Evolutionary conservation across 1,140 invertebrate genomes (phyloP).

Genomic region (Ostrea edulis): DNA sequence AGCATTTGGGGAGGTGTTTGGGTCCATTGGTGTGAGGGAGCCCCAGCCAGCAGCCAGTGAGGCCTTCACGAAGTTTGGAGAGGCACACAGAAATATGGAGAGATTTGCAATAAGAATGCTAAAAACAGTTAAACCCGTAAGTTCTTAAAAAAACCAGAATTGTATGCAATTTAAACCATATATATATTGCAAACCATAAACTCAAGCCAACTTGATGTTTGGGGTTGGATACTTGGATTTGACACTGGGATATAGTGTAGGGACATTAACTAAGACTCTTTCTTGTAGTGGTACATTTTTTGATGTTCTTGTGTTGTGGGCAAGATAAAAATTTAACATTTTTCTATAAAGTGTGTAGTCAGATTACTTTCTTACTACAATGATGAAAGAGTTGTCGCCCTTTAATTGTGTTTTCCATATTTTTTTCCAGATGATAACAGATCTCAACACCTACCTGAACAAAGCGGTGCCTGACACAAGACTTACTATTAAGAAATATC

Average conservation of each 20-base stretch:
- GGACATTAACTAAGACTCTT: no score
- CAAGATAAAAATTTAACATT: no score
- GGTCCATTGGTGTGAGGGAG: constrained; percentile 95
- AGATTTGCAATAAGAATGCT: constrained; percentile 94
- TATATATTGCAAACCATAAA: no score
- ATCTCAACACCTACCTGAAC: constrained; percentile 96
- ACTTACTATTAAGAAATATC: constrained; percentile 97
- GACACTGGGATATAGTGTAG: no score
- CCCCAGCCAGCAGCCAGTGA: constrained; percentile 96
- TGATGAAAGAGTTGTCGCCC: not conserved
- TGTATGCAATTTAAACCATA: not conserved
- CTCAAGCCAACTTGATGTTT: no score
- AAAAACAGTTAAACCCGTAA: constrained; percentile 94
- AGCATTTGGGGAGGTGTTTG: constrained; percentile 96
- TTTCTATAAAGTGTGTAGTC: not conserved
- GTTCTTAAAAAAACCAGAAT: constrained; percentile 44
- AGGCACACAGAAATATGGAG: constrained; percentile 95
- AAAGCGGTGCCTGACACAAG: constrained; percentile 99
- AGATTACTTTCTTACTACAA: not conserved
- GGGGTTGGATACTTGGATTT: no score
- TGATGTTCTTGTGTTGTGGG: no score
- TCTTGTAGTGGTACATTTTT: no score
- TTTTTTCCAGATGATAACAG: constrained; percentile 88
- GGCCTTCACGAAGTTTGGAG: constrained; percentile 96
- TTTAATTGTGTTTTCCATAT: not conserved